Evolutionary conservation across 2,888 invertebrate species (phyloP).

Genomic region (Dicranocentrus wangi): DNA sequence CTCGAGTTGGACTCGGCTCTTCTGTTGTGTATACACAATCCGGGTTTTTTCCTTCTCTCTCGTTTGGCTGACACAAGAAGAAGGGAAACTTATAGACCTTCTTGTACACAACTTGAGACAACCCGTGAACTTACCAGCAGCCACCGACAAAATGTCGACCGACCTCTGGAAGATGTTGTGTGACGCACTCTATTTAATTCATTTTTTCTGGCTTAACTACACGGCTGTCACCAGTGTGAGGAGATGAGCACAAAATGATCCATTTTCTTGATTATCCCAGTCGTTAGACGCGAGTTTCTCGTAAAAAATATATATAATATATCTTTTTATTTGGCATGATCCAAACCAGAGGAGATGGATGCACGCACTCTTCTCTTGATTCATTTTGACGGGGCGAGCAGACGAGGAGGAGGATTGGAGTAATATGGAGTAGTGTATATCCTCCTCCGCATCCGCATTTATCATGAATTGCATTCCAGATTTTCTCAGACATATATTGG

Average conservation of each 20-base stretch:
- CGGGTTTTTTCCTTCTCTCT: no score
- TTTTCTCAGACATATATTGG: slow-evolving; percentile 16
- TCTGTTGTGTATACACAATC: not conserved
- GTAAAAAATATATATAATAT: no score
- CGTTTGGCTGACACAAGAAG: no score
- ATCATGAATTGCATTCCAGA: slow-evolving; percentile 19
- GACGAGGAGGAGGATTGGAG: not conserved
- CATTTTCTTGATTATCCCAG: slow-evolving; percentile 52
- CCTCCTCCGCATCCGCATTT: slow-evolving; percentile 13
- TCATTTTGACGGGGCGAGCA: slow-evolving; percentile 35
- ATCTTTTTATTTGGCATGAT: not conserved
- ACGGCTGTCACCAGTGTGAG: slow-evolving; percentile 26
- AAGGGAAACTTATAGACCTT: no score
- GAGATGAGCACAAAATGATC: slow-evolving; percentile 48
- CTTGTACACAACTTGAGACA: slow-evolving; percentile 24
- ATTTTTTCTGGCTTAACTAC: not conserved
- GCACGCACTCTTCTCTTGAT: slow-evolving; percentile 39
- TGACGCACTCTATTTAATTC: slow-evolving; percentile 25
- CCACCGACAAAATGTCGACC: slow-evolving; percentile 1
- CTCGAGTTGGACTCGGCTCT: no score
- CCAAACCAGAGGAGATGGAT: slow-evolving; percentile 9
- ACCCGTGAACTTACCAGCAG: slow-evolving; percentile 13
- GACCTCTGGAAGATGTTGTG: not conserved
- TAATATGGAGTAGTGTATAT: not conserved
- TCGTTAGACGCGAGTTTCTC: not conserved